Conservation (phyloP, 1,140 invertebrate species). For the Papilio polyxenes region DNA sequence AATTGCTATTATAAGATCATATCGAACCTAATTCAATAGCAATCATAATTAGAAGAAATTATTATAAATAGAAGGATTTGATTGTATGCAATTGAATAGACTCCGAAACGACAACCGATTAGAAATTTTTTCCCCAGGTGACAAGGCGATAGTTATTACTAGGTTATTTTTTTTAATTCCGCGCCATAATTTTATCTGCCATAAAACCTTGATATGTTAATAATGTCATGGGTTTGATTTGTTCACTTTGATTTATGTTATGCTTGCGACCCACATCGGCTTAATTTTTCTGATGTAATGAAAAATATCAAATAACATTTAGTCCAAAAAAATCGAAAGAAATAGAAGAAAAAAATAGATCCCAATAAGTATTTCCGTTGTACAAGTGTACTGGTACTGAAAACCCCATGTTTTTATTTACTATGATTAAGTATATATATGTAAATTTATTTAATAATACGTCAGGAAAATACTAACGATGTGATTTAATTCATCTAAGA, state of each 20-base stretch:
- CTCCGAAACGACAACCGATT: no score
- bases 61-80: no score
- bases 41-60: background rate
- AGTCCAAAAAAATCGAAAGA: background rate
- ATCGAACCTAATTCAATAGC: background rate
- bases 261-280: background rate
- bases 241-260: background rate
- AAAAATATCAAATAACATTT: background rate
- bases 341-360: background rate
- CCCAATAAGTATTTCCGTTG: background rate
- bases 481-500: background rate
- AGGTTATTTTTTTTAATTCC: no score
- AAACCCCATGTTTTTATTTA: no score
- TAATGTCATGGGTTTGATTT: background rate
- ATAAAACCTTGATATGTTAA: background rate
- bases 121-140: no score
- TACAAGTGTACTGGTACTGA: no score
- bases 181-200: background rate
- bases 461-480: background rate
- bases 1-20: background rate
- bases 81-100: no score
- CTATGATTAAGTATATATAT: no score
- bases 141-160: no score
- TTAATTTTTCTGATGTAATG: background rate
- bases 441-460: background rate